Evolutionary conservation across 2,888 invertebrate genomes (phyloP).

Genomic region (Cryptus viduatorius): DNA sequence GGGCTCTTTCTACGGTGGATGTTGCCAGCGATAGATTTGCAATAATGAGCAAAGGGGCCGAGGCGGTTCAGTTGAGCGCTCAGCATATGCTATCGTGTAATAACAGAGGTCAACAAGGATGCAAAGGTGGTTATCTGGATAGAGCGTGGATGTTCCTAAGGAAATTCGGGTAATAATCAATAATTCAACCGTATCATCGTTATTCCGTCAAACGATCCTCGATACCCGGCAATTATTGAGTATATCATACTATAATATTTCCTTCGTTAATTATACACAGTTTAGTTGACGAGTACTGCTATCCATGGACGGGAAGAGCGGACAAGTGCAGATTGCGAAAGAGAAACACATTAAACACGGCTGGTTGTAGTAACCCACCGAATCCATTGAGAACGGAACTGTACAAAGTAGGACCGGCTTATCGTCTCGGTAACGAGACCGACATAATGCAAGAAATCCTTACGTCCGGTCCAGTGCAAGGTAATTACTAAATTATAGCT

Average conservation of each 20-base stretch:
- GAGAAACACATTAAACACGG: slow-evolving; percentile 84
- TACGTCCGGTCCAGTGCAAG: slow-evolving; percentile 97
- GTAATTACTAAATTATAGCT: slow-evolving; percentile 83
- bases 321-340: slow-evolving; percentile 89
- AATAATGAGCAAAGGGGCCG: slow-evolving; percentile 93
- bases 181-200: neutral
- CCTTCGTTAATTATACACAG: slow-evolving; percentile 85
- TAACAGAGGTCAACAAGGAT: slow-evolving; percentile 91
- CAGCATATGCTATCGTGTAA: slow-evolving; percentile 96
- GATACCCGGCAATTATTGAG: neutral
- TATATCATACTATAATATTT: slow-evolving; percentile 5
- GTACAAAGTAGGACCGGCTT: slow-evolving; percentile 92
- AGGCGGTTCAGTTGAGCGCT: slow-evolving; percentile 90
- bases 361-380: slow-evolving; percentile 86
- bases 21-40: slow-evolving; percentile 93
- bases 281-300: slow-evolving; percentile 94
- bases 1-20: slow-evolving; percentile 95
- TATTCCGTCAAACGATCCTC: neutral
- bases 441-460: slow-evolving; percentile 97
- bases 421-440: slow-evolving; percentile 90
- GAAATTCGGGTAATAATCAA: slow-evolving; percentile 89
- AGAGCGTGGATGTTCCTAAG: slow-evolving; percentile 96
- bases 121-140: slow-evolving; percentile 95
- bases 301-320: slow-evolving; percentile 90
- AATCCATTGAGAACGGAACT: slow-evolving; percentile 87